Conservation (phyloP, 2,888 invertebrate genomes). For the Neria commutata region DNA sequence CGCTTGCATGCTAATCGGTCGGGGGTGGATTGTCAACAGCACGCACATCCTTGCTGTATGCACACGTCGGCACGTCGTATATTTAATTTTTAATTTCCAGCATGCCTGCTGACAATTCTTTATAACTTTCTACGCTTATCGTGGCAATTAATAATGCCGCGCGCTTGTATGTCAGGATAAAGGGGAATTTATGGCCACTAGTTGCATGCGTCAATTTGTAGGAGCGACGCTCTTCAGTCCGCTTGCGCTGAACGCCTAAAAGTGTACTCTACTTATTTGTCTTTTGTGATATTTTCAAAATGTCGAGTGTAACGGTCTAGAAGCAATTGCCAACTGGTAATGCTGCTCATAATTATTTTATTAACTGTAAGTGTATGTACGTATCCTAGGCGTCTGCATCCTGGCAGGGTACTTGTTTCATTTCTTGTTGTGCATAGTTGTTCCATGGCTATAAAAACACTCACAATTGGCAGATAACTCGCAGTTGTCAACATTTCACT, state of each 20-base stretch:
- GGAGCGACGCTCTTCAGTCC: background rate
- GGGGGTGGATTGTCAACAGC: constrained; percentile 7
- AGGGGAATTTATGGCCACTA: constrained; percentile 51
- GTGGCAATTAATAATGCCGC: constrained; percentile 25
- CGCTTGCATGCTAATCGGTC: constrained; percentile 51
- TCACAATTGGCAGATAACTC: too few relatives aligned
- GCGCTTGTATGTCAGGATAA: constrained; percentile 17
- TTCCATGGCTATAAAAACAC: too few relatives aligned
- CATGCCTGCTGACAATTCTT: background rate
- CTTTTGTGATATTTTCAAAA: constrained; percentile 25
- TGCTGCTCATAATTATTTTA: constrained; percentile 50
- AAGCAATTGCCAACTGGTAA: constrained; percentile 51
- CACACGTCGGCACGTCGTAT: background rate
- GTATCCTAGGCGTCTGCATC: too few relatives aligned
- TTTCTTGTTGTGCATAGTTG: too few relatives aligned
- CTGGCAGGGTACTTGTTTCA: too few relatives aligned
- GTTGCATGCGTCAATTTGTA: constrained; percentile 36
- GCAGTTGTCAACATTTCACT: too few relatives aligned
- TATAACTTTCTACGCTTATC: background rate
- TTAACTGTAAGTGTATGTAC: constrained; percentile 39
- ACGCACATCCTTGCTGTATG: constrained; percentile 35
- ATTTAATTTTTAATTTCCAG: background rate
- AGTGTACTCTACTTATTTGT: constrained; percentile 39
- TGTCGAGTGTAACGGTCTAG: constrained; percentile 47
- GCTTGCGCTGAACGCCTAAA: constrained; percentile 17